These are phyloP conservation scores for Holacanthella duospinosa DNA, from an alignment of 2,888 invertebrate genomes.

Conservation along the genomic window DNA sequence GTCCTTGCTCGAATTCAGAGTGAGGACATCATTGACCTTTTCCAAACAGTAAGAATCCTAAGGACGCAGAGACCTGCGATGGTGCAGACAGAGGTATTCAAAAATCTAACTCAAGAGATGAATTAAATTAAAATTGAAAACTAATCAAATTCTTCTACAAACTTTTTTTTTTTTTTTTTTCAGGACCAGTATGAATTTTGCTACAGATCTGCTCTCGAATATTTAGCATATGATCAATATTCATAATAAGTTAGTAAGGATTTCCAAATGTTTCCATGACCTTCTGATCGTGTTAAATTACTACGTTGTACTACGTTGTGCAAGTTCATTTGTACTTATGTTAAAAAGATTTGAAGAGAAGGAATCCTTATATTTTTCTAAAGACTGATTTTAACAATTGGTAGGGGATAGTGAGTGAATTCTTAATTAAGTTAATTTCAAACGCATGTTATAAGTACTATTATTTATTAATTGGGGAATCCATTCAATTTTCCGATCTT, in stretches of 20 bases:
- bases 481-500: no score
- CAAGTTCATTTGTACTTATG: no score
- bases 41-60: slow-evolving; percentile 95
- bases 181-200: slow-evolving; percentile 99
- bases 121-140: neutral
- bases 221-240: slow-evolving; percentile 49
- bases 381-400: slow-evolving; percentile 4
- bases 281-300: no score
- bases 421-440: no score
- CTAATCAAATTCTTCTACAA: neutral
- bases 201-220: slow-evolving; percentile 96
- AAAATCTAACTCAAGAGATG: no score
- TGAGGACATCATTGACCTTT: slow-evolving; percentile 96
- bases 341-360: no score
- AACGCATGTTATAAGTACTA: no score
- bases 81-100: slow-evolving; percentile 98
- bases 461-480: no score
- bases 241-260: slow-evolving; percentile 28
- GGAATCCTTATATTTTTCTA: slow-evolving; percentile 4
- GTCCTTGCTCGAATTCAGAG: slow-evolving; percentile 98
- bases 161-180: slow-evolving; percentile 31
- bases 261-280: no score
- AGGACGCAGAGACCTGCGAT: slow-evolving; percentile 97
- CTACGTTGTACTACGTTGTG: no score
- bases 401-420: no score